These are phyloP conservation scores for Gymnocypris eckloni DNA, from an alignment of 2,797 vertebrate genomes.

Conservation along the genomic window DNA sequence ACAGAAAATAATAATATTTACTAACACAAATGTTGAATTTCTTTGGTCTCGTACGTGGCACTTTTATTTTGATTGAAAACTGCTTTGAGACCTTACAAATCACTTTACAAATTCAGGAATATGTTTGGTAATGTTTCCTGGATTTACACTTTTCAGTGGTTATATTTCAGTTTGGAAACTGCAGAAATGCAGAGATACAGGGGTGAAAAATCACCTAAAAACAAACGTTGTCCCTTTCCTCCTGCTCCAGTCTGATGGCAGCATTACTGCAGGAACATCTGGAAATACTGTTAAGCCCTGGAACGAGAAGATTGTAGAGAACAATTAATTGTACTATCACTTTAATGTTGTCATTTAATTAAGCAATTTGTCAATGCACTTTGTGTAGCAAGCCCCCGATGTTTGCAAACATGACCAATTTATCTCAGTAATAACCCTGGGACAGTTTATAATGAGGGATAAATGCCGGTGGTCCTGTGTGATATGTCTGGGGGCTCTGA, in stretches of 20 bases:
- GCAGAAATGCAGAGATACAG: not conserved
- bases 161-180: not conserved
- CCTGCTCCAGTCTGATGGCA: not conserved
- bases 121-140: not conserved
- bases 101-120: not conserved
- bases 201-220: not conserved
- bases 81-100: not conserved
- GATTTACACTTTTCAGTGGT: not conserved
- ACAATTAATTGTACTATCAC: conserved; percentile 59
- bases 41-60: not conserved
- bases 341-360: conserved; percentile 62
- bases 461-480: conserved; percentile 33
- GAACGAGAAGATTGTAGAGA: conserved; percentile 50
- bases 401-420: conserved; percentile 40
- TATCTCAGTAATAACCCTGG: conserved; percentile 47
- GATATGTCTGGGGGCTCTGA: conserved; percentile 35
- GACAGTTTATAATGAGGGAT: conserved; percentile 50
- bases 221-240: not conserved
- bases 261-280: conserved; percentile 1
- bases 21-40: not conserved
- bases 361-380: conserved; percentile 64
- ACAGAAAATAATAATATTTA: not conserved
- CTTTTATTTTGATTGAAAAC: not conserved
- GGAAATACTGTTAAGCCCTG: not conserved
- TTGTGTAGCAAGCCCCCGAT: conserved; percentile 44